Evolutionary conservation across 92 coral and sea anemone genomes (phyloP).

Genomic region (Epizoanthus illoricatus): DNA sequence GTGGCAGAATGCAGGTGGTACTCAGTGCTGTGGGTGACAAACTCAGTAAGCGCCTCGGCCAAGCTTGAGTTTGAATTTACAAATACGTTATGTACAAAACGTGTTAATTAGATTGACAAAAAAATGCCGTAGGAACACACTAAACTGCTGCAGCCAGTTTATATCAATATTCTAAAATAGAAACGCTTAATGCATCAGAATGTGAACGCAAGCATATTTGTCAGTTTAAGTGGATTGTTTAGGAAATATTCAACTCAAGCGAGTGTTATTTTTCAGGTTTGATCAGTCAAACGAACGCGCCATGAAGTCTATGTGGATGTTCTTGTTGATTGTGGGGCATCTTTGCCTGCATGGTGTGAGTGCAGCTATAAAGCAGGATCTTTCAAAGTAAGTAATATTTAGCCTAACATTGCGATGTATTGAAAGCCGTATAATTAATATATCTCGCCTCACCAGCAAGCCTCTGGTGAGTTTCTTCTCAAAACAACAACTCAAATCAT

Average conservation of each 20-base stretch:
- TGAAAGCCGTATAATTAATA: conserved; percentile 2
- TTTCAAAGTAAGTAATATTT: conserved; percentile 30
- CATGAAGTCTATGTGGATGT: conserved; percentile 5
- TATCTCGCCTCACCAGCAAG: neutral
- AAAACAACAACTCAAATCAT: conserved; percentile 5
- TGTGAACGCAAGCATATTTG: neutral
- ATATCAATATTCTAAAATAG: neutral
- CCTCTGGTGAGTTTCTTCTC: neutral
- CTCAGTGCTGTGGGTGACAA: too few species aligned
- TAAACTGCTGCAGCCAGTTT: neutral
- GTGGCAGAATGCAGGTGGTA: too few species aligned
- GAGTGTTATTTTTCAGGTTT: neutral
- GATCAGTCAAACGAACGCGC: neutral
- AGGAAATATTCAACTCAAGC: conserved; percentile 4
- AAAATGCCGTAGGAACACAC: neutral
- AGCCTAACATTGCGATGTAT: neutral
- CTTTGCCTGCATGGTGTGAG: neutral
- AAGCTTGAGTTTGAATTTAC: too few species aligned
- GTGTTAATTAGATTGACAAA: too few species aligned
- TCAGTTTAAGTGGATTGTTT: neutral
- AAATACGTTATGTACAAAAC: too few species aligned
- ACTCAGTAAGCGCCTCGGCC: too few species aligned
- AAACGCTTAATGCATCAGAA: neutral
- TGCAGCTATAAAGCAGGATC: conserved; percentile 36
- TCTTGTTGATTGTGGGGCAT: neutral